Evolutionary conservation across 2,113 vertebrate species (phyloP).

Genomic region (Nycticryphes semicollaris): DNA sequence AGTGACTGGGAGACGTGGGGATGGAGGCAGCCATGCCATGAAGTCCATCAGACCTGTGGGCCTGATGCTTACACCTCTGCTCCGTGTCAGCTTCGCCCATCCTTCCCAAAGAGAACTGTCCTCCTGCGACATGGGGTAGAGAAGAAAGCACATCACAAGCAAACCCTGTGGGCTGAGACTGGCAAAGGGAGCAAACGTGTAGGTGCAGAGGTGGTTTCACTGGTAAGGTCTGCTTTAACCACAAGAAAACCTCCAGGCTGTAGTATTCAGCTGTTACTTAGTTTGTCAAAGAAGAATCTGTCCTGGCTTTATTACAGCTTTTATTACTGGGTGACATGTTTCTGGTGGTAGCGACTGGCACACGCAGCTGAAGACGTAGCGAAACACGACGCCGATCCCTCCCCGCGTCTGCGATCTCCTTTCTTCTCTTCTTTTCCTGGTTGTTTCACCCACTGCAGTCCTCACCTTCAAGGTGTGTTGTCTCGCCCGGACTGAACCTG

Average conservation of each 20-base stretch:
- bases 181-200: neutral
- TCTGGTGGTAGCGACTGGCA: neutral
- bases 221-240: neutral
- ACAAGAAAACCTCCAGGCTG: accelerated
- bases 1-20: neutral
- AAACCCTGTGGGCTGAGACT: neutral
- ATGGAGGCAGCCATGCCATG: neutral
- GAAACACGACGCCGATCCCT: neutral
- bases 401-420: accelerated
- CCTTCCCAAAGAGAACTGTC: neutral
- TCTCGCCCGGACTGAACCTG: neutral
- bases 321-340: neutral
- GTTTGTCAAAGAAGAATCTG: neutral
- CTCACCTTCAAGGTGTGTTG: accelerated
- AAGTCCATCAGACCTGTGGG: neutral
- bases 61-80: neutral
- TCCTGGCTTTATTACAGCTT: neutral
- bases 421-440: neutral
- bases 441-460: neutral
- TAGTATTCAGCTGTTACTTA: neutral
- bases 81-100: neutral
- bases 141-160: neutral
- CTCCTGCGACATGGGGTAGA: neutral
- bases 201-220: too few species aligned
- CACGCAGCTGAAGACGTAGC: accelerated